A percentile compares a stretch with the other conserved stretches of the same genome.
Evolutionary conservation across 2,113 vertebrate genomes (phyloP).

Genomic region (Chaetodon auriga): DNA sequence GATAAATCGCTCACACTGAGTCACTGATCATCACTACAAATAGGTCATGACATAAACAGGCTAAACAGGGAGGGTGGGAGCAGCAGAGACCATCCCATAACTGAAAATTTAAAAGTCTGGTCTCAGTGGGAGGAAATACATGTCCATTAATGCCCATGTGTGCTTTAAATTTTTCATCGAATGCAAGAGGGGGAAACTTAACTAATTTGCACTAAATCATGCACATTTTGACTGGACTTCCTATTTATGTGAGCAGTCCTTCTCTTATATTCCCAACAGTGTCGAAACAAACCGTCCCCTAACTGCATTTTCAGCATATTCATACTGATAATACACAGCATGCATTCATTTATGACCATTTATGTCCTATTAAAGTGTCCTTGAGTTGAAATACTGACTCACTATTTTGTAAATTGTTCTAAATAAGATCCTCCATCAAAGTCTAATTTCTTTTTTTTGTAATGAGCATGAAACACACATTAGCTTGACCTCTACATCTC

Average conservation of each 20-base stretch:
- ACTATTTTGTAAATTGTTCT: constrained; percentile 30
- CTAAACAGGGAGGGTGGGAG: constrained; percentile 23
- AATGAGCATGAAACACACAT: constrained; percentile 35
- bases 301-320: background rate
- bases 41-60: constrained; percentile 67
- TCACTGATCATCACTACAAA: constrained; percentile 67
- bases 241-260: background rate
- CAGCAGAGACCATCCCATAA: constrained; percentile 12
- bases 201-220: background rate
- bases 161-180: constrained; percentile 4
- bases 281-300: background rate
- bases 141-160: background rate
- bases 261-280: background rate
- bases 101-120: constrained; percentile 22
- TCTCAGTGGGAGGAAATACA: constrained; percentile 29
- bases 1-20: constrained; percentile 45
- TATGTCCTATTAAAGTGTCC: constrained; percentile 7
- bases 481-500: constrained; percentile 23
- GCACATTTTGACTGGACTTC: background rate
- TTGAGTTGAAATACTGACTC: constrained; percentile 35
- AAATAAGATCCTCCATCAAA: constrained; percentile 45
- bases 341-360: background rate
- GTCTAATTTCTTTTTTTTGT: constrained; percentile 13
- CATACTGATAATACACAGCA: background rate
- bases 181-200: background rate